Base-by-base conservation (phyloP, 2,888 invertebrate genomes). In the Panzeria rudis region DNA sequence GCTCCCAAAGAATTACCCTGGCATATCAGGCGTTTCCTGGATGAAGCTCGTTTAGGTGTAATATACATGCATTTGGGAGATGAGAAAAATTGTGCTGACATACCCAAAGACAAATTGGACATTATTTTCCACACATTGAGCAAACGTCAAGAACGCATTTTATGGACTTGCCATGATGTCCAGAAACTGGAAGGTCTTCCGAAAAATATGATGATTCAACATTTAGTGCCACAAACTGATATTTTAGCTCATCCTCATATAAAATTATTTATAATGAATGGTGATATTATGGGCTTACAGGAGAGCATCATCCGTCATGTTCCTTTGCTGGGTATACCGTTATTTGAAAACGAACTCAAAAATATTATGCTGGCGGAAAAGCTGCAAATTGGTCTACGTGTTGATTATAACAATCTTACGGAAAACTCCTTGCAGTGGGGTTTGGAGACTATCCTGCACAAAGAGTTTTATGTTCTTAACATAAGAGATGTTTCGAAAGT, bases 161-260 rank as follows among this genome's bases (percentile, higher is more conserved):
- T 94, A 3, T 93, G 93, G 93, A 93, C 93, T 62, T 94, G 93
- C 87, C 91, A 91, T 83, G 93, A 93, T 86, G 87, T 92, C 0
- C 89, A 90, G 20, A 91, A 90, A 3, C 72, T 91, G 2, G 88
- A 89, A 0, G 91, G 90, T 4, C 79, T 92, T 73, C 92, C 93
- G 2, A 88, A 90, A 61, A 93, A 93, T 87, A 88, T 94, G 0
- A 90, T 93, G 86, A 87, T 93, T 7, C 91, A 91, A 59, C 93
- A 93, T 86, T 93, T 93, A 91, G 90, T 94, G 29, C 93, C 94
- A 1, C 94, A 94, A 87, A 92, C 93, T 62, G 94, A 94, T 87
- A 91, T 94, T 20, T 80, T 93, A 86, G 93, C 92, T 2, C 93
- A 93, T 90, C 93, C 93, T 0, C 92, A 92, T 79, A 87, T 93